Percentiles rank a stretch among this genome's conserved stretches.
phyloP scores from a whole-genome alignment of 1,140 invertebrate genomes.

The Hormaphis cornu region DNA sequence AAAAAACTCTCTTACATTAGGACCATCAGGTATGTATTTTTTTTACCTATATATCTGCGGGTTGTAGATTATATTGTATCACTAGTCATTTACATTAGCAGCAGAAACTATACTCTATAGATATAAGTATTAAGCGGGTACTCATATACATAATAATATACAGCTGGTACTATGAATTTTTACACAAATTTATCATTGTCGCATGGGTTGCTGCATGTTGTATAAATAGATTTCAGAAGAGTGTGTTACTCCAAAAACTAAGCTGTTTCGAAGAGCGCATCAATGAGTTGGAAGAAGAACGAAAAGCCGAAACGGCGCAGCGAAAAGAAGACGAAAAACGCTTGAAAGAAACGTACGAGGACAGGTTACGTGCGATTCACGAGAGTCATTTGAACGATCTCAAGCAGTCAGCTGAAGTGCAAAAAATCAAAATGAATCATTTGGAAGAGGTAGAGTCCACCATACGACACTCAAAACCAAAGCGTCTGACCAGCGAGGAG shows the following conservation, averaged over 20 bases:
- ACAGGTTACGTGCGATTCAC: background rate
- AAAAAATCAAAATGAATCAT: slow-evolving; percentile 18
- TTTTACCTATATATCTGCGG: too few relatives aligned
- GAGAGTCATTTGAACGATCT: slow-evolving; percentile 20
- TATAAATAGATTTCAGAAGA: slow-evolving; percentile 17
- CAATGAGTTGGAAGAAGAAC: background rate
- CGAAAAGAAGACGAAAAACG: slow-evolving; percentile 16
- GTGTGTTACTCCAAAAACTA: background rate
- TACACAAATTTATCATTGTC: too few relatives aligned
- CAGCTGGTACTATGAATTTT: too few relatives aligned
- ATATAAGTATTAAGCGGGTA: too few relatives aligned
- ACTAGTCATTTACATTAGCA: too few relatives aligned
- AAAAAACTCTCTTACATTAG: too few relatives aligned
- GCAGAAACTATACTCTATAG: too few relatives aligned
- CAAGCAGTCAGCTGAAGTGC: background rate
- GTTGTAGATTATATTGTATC: too few relatives aligned
- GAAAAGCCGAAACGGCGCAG: background rate
- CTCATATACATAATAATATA: too few relatives aligned
- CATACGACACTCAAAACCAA: background rate
- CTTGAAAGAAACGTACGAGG: slow-evolving; percentile 13
- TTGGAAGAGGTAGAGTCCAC: background rate
- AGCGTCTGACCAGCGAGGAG: background rate
- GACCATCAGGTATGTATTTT: too few relatives aligned
- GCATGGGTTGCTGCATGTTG: too few relatives aligned
- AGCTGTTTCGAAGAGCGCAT: background rate